A percentile compares a stretch with the other conserved stretches of the same genome.
Conservation (phyloP, 53 echinoderm and acorn worm genomes). For the Henricia sp. region DNA sequence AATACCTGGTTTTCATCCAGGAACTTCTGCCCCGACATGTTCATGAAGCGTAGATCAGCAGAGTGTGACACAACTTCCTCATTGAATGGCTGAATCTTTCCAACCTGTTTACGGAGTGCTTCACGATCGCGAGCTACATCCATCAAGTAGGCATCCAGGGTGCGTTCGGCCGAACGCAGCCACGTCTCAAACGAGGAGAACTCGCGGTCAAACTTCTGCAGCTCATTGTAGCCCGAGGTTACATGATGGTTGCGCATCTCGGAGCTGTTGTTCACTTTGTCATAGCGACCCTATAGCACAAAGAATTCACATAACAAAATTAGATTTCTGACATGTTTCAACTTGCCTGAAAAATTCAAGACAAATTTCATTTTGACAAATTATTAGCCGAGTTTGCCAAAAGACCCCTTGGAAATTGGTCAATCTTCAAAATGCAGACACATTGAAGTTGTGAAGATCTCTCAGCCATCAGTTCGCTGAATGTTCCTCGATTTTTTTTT, state of each 20-base stretch:
- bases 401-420: no score
- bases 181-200: slow-evolving; percentile 91
- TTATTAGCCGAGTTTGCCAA: no score
- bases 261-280: slow-evolving; percentile 73
- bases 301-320: no score
- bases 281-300: slow-evolving; percentile 73
- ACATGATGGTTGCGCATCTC: slow-evolving; percentile 84
- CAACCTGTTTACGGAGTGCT: slow-evolving; percentile 84
- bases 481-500: no score
- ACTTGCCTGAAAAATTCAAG: no score
- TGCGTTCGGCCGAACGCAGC: slow-evolving; percentile 93
- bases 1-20: slow-evolving; percentile 89
- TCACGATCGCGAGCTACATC: slow-evolving; percentile 90
- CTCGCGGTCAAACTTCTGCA: slow-evolving; percentile 96
- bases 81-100: slow-evolving; percentile 94
- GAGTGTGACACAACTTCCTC: slow-evolving; percentile 95
- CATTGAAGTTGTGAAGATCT: no score
- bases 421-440: no score
- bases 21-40: slow-evolving; percentile 95
- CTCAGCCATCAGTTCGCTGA: no score
- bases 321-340: no score
- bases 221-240: slow-evolving; percentile 83
- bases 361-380: no score
- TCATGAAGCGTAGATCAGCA: slow-evolving; percentile 93
- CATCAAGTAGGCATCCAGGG: slow-evolving; percentile 86